Percentiles rank a stretch among this genome's conserved stretches.
These are phyloP conservation scores for Loripinus fragilis DNA, from an alignment of 2,888 invertebrate genomes.

Conservation along the genomic window DNA sequence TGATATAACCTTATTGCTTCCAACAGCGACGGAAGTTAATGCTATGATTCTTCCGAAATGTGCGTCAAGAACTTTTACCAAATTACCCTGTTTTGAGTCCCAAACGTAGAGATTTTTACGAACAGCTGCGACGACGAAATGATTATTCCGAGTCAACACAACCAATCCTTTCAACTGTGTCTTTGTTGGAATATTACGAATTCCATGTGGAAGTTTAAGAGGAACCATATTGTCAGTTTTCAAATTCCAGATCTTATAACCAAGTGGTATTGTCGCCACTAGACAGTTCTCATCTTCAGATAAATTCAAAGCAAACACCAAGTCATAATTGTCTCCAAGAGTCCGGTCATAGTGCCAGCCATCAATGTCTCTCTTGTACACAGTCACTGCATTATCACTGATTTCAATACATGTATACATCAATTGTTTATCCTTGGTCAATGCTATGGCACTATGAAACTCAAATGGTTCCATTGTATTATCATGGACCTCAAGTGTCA, in stretches of 20 bases:
- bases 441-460: slow-evolving; percentile 82
- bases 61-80: slow-evolving; percentile 96
- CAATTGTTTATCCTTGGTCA: slow-evolving; percentile 71
- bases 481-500: slow-evolving; percentile 79
- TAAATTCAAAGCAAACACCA: slow-evolving; percentile 87
- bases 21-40: slow-evolving; percentile 92
- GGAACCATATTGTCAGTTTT: slow-evolving; percentile 75
- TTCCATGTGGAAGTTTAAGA: slow-evolving; percentile 86
- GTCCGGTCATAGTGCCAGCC: slow-evolving; percentile 80
- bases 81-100: slow-evolving; percentile 91
- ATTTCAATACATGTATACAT: slow-evolving; percentile 82
- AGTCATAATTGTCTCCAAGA: slow-evolving; percentile 78
- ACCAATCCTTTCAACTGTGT: slow-evolving; percentile 96
- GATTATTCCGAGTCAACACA: slow-evolving; percentile 94
- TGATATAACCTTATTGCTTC: slow-evolving; percentile 89
- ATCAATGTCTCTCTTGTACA: slow-evolving; percentile 74
- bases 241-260: slow-evolving; percentile 84
- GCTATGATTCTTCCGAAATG: slow-evolving; percentile 98
- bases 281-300: slow-evolving; percentile 92
- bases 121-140: slow-evolving; percentile 97
- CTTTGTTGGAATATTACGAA: slow-evolving; percentile 95
- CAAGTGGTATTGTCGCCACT: slow-evolving; percentile 86
- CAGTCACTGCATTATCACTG: slow-evolving; percentile 81
- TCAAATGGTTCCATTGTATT: slow-evolving; percentile 79
- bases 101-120: slow-evolving; percentile 97